phyloP scores from a whole-genome alignment of 2,797 vertebrate species.

The Cirrhinus mrigala region DNA sequence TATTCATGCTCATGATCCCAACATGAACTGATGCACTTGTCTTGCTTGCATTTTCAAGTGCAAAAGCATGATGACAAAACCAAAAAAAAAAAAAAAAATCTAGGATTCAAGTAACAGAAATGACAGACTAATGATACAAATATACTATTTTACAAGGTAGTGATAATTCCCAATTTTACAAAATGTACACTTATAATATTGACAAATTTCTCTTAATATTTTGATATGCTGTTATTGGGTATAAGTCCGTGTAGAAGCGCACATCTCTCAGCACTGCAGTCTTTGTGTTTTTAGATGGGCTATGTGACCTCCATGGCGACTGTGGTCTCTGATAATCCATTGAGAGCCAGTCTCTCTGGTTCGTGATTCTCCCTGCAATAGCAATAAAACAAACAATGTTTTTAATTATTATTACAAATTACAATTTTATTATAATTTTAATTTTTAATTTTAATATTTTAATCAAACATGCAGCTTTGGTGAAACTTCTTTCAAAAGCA shows the following conservation, averaged over 20 bases:
- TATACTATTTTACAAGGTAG: slow-evolving; percentile 97
- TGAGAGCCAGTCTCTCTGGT: slow-evolving; percentile 88
- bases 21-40: slow-evolving; percentile 77
- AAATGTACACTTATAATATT: slow-evolving; percentile 92
- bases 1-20: slow-evolving; percentile 93
- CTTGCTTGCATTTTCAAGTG: slow-evolving; percentile 91
- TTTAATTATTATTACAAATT: no score
- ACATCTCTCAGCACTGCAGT: slow-evolving; percentile 54
- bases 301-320: slow-evolving; percentile 96
- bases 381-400: neutral
- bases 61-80: slow-evolving; percentile 94
- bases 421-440: no score
- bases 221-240: slow-evolving; percentile 81
- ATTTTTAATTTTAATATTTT: no score
- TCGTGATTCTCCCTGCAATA: slow-evolving; percentile 87
- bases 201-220: slow-evolving; percentile 74
- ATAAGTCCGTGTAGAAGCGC: slow-evolving; percentile 76
- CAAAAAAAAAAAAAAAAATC: slow-evolving; percentile 91
- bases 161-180: slow-evolving; percentile 94
- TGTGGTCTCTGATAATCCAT: slow-evolving; percentile 90
- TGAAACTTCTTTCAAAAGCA: no score
- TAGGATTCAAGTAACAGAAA: slow-evolving; percentile 95
- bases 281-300: slow-evolving; percentile 65
- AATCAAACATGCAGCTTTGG: no score
- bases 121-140: slow-evolving; percentile 95